Evolutionary conservation across 2,113 vertebrate species (phyloP).

Genomic region (Pygoscelis antarcticus): DNA sequence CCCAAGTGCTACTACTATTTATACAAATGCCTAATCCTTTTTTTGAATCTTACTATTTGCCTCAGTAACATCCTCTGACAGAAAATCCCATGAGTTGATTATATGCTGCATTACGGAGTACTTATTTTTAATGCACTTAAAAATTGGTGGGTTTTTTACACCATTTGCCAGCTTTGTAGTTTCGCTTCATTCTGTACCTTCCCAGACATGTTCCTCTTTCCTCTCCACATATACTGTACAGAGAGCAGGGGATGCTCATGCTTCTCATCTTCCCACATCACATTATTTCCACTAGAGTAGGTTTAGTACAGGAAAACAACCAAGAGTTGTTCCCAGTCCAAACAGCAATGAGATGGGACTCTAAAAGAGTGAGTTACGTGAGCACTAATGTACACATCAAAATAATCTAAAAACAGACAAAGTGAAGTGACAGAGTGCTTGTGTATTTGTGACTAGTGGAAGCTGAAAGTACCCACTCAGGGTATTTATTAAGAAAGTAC

Average conservation of each 20-base stretch:
- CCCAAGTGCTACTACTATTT: neutral
- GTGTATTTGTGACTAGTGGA: neutral
- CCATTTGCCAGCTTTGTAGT: neutral
- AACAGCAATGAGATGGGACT: neutral
- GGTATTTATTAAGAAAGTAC: neutral
- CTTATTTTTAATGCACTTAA: neutral
- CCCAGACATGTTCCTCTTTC: neutral
- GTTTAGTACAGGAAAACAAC: neutral
- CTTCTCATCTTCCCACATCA: neutral
- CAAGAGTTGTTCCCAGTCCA: neutral
- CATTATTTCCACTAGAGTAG: neutral
- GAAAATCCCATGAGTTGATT: neutral
- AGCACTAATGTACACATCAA: neutral
- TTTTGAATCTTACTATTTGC: neutral
- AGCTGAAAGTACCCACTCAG: neutral
- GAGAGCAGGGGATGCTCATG: neutral
- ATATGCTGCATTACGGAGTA: neutral
- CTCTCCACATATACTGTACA: neutral
- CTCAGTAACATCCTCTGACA: neutral
- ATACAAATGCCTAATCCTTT: neutral
- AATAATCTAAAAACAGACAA: neutral
- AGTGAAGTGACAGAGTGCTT: neutral
- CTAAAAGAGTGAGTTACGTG: neutral
- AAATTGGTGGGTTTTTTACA: neutral
- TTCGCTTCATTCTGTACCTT: neutral